Evolutionary conservation across 2,888 invertebrate genomes (phyloP).

Genomic region (Seira ritae): DNA sequence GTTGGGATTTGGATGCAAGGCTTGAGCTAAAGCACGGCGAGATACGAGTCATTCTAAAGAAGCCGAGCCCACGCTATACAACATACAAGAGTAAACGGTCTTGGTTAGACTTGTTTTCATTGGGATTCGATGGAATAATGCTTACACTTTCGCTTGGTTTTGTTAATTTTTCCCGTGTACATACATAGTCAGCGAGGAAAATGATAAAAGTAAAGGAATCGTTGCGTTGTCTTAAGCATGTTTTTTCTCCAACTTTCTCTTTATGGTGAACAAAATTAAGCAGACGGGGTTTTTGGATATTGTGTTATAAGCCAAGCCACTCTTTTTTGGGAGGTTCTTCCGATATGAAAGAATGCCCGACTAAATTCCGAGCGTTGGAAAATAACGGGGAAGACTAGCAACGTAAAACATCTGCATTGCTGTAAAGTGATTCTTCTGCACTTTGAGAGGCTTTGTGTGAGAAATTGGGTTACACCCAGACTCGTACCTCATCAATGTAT

Average conservation of each 20-base stretch:
- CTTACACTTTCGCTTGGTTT: too few species aligned
- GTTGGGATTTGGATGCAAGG: slow-evolving; percentile 7
- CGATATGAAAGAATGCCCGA: slow-evolving; percentile 52
- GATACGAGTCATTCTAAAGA: slow-evolving; percentile 42
- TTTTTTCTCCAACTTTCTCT: too few species aligned
- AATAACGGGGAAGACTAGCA: slow-evolving; percentile 28
- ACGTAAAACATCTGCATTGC: slow-evolving; percentile 55
- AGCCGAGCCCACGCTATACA: slow-evolving; percentile 26
- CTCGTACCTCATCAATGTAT: neutral
- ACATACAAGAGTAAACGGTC: slow-evolving; percentile 1
- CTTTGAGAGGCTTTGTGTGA: neutral
- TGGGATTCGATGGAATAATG: too few species aligned
- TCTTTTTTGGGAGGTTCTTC: slow-evolving; percentile 39
- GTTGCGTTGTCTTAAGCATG: too few species aligned
- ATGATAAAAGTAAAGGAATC: too few species aligned
- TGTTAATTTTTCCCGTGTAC: too few species aligned
- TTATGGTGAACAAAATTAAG: too few species aligned
- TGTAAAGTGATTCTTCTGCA: slow-evolving; percentile 39
- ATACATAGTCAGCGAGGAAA: too few species aligned
- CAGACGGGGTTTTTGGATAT: too few species aligned
- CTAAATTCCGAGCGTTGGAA: slow-evolving; percentile 41
- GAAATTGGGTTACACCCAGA: slow-evolving; percentile 45
- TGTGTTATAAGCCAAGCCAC: too few species aligned
- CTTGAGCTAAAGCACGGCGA: slow-evolving; percentile 41
- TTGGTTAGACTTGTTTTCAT: neutral